Percentiles rank a stretch among this genome's conserved stretches.
Conservation (phyloP, 1,140 invertebrate genomes). For the Subanguina moxae region DNA sequence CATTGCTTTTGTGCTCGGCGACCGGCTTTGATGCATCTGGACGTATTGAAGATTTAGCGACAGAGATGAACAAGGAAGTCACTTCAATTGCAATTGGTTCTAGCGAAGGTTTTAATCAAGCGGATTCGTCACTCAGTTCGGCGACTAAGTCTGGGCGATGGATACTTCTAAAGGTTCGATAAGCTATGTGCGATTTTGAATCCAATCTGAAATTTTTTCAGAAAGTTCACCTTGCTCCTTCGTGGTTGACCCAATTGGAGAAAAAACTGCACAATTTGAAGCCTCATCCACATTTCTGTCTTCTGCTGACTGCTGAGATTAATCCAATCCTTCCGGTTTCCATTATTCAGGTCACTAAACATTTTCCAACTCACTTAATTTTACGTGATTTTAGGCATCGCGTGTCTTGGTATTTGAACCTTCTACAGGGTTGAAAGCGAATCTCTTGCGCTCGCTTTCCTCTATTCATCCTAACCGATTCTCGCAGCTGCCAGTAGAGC, state of each 20-base stretch:
- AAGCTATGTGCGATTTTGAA: too few species aligned
- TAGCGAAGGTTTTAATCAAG: constrained; percentile 96
- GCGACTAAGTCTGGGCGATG: constrained; percentile 85
- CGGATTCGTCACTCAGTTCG: constrained; percentile 66
- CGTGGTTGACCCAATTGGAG: constrained; percentile 95
- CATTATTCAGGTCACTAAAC: constrained; percentile 34
- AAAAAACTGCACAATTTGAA: constrained; percentile 90
- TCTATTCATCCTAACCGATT: constrained; percentile 69
- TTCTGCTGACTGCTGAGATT: constrained; percentile 79
- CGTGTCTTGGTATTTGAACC: constrained; percentile 97
- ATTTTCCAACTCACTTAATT: constrained; percentile 68
- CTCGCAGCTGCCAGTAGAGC: constrained; percentile 67
- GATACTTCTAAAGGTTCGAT: constrained; percentile 76
- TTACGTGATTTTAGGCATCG: constrained; percentile 78
- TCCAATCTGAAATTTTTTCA: constrained; percentile 60
- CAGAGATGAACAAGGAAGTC: constrained; percentile 74
- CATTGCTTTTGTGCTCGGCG: constrained; percentile 90
- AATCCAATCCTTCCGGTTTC: constrained; percentile 65
- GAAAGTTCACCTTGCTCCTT: constrained; percentile 96
- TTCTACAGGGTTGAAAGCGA: constrained; percentile 93
- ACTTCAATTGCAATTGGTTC: constrained; percentile 96
- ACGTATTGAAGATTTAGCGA: constrained; percentile 90
- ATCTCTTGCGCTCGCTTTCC: constrained; percentile 88
- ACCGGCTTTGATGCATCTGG: constrained; percentile 95
- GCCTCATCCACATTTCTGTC: constrained; percentile 80